Evolutionary conservation across 2,888 invertebrate species (phyloP).

Genomic region (Platycnemis pennipes): DNA sequence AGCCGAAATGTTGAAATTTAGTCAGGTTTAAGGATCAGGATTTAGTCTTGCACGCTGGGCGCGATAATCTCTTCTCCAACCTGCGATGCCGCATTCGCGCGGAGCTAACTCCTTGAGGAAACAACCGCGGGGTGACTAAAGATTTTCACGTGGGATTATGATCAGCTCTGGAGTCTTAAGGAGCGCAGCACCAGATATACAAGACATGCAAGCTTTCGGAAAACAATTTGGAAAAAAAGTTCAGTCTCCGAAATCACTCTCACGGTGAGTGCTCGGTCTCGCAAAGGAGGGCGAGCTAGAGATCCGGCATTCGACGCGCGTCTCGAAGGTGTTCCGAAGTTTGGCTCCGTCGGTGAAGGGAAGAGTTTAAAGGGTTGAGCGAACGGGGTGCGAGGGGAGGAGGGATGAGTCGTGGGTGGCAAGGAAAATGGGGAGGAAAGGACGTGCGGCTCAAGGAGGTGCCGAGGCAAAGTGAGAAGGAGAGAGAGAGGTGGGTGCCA

Average conservation of each 20-base stretch:
- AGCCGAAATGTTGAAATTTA: no score
- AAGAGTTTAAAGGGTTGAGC: background rate
- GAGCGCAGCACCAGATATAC: background rate
- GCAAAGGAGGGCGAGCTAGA: background rate
- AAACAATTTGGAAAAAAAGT: conserved; percentile 37
- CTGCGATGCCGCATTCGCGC: no score
- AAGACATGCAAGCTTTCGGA: background rate
- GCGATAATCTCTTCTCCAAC: no score
- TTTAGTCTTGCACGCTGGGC: no score
- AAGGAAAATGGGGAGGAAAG: background rate
- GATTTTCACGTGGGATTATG: no score
- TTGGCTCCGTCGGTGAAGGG: conserved; percentile 1
- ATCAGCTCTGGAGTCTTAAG: background rate
- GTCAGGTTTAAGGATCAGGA: no score
- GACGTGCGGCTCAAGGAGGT: background rate
- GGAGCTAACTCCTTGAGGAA: no score
- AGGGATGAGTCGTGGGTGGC: background rate
- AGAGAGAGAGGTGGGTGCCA: background rate
- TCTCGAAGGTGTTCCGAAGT: conserved; percentile 39
- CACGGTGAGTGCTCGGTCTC: background rate
- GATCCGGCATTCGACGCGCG: conserved; percentile 28
- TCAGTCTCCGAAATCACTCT: background rate
- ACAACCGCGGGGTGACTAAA: no score
- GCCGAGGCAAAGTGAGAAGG: background rate
- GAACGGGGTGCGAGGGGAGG: background rate